Evolutionary conservation across 2,888 invertebrate genomes (phyloP).

Genomic region (Mycogona germanica): DNA sequence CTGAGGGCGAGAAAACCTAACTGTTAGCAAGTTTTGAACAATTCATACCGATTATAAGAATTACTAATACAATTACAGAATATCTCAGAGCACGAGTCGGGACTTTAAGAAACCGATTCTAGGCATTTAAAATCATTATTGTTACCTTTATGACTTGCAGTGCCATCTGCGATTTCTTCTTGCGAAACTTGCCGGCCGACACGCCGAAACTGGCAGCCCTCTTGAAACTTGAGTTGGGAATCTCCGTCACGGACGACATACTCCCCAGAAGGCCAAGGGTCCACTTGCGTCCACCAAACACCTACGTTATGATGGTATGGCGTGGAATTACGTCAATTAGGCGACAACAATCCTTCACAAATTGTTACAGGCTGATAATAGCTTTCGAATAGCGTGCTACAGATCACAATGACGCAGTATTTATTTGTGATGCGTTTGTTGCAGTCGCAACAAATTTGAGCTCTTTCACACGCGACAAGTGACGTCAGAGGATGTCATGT

Average conservation of each 20-base stretch:
- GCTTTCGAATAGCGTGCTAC: no score
- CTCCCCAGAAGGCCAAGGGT: slow-evolving; percentile 47
- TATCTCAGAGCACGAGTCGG: background rate
- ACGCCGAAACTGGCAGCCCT: slow-evolving; percentile 24
- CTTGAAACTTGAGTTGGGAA: slow-evolving; percentile 21
- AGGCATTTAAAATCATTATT: no score
- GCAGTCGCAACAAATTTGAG: no score
- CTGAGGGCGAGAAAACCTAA: no score
- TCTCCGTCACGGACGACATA: slow-evolving; percentile 40
- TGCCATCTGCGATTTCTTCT: slow-evolving; percentile 51
- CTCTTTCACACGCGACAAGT: no score
- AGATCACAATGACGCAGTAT: no score
- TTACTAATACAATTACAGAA: background rate
- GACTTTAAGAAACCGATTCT: slow-evolving; percentile 2
- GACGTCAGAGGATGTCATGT: no score
- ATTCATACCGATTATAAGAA: background rate
- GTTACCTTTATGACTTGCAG: slow-evolving; percentile 41
- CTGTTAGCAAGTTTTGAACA: background rate
- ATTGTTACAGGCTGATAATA: no score
- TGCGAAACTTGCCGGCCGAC: slow-evolving; percentile 29
- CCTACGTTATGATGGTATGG: no score
- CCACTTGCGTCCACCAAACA: slow-evolving; percentile 75
- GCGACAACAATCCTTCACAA: no score
- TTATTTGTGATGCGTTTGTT: no score
- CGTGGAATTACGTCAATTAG: no score